Evolutionary conservation across 64 coral and sea anemone species (phyloP), one percentile per base, ranked within the genome.

Genomic region (Cladopsammia gracilis): DNA sequence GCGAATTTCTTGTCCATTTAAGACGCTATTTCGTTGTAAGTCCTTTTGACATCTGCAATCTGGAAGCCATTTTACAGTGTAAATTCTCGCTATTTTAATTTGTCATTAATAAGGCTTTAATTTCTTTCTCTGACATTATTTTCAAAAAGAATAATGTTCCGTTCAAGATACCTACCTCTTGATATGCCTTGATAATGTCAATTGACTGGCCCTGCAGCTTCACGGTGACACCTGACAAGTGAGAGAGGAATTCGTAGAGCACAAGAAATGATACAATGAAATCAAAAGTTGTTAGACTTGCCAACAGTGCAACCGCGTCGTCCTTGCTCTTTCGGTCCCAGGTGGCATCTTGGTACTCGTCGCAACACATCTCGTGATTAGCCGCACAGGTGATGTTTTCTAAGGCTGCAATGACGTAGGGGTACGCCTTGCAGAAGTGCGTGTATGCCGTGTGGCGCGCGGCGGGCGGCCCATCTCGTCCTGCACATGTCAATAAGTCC

Each of bases 381-480:
- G 77, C 87, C 34, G 77, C 77, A 81, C 64, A 83, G 16, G 76
- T 22, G 42, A 94, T 94, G 64, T 82, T 94, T 54, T 88, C 84
- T 62, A 93, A 77, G 62, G 91, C 82, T 52, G 73, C 50, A 73
- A 93, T 79, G 47, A 88, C 65, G 75, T 58, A 93, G 20, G 79
- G 61, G 56, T 79, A 78, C 5, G 92, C 83, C 85, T 88, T 84
- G 51, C 89, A 94, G 92, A 93, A 93, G 48, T 88, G 85, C 19
- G 92, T 88, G 92, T 88, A 93, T 70, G 85, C 84, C 25, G 60
- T 79, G 54, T 93, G 92, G 18, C 85, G 73, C 53, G 74, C 85
- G 42, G 91, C 91, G n/a, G n/a, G n/a, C 87, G 48, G 93, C 93
- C 93, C 93, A 94, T 94, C 78, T 94, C 25, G 93, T 94, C 77